Evolutionary conservation across 2,797 vertebrate genomes (phyloP).

Genomic region (Erithacus rubecula): DNA sequence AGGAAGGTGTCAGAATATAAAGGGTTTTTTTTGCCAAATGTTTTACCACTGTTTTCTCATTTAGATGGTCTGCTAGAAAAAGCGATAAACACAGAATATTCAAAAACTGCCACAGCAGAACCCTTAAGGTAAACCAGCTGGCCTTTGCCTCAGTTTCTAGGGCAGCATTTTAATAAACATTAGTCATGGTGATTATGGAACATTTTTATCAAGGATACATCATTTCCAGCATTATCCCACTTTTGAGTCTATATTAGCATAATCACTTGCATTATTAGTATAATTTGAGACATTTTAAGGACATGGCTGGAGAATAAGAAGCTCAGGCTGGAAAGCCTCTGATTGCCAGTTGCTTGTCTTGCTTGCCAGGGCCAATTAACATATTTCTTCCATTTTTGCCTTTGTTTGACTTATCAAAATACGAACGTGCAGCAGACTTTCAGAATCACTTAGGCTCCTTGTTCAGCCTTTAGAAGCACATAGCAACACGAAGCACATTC

Average conservation of each 20-base stretch:
- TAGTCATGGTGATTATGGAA: slow-evolving; percentile 57
- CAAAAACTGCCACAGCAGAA: slow-evolving; percentile 48
- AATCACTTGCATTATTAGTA: slow-evolving; percentile 45
- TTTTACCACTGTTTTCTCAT: slow-evolving; percentile 28
- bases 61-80: slow-evolving; percentile 40
- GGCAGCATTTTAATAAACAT: slow-evolving; percentile 59
- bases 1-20: slow-evolving; percentile 18
- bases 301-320: slow-evolving; percentile 47
- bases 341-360: slow-evolving; percentile 11
- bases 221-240: slow-evolving; percentile 37
- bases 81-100: slow-evolving; percentile 40
- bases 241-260: slow-evolving; percentile 48
- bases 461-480: slow-evolving; percentile 35
- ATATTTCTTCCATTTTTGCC: slow-evolving; percentile 20
- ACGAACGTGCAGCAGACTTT: slow-evolving; percentile 31
- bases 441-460: slow-evolving; percentile 30
- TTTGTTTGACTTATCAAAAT: slow-evolving; percentile 62
- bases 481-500: slow-evolving; percentile 51
- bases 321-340: not conserved
- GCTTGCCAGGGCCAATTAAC: slow-evolving; percentile 47
- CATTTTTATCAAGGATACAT: slow-evolving; percentile 63
- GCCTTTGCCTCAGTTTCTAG: slow-evolving; percentile 53
- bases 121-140: slow-evolving; percentile 53
- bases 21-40: slow-evolving; percentile 24
- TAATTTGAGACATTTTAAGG: slow-evolving; percentile 55